phyloP scores from a whole-genome alignment of 2,888 invertebrate species.

The Hypomecis punctinalis region DNA sequence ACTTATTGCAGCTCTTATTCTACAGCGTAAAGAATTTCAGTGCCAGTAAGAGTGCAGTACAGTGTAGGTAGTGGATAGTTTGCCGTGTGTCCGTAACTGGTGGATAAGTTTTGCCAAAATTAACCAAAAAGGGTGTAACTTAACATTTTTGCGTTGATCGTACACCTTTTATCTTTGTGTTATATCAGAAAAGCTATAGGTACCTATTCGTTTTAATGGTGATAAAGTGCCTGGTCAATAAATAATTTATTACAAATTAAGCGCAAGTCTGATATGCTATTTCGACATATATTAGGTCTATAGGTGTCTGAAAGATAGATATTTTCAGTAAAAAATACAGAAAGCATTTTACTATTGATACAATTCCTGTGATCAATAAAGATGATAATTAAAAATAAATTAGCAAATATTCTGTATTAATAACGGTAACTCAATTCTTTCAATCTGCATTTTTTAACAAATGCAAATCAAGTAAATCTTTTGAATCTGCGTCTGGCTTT shows the following conservation, averaged over 20 bases:
- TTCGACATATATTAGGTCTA: no score
- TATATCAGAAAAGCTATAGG: background rate
- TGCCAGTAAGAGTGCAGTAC: constrained; percentile 47
- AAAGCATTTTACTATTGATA: no score
- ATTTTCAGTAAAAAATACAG: no score
- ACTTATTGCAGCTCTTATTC: background rate
- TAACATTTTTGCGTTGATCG: constrained; percentile 8
- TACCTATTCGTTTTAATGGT: background rate
- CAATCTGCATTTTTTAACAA: background rate
- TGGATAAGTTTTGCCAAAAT: constrained; percentile 47
- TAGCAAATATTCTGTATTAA: background rate
- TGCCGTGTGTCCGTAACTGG: constrained; percentile 50
- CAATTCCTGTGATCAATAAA: background rate
- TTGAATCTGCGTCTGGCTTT: background rate
- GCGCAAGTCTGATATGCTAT: no score
- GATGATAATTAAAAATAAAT: background rate
- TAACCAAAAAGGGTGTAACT: constrained; percentile 42
- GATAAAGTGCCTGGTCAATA: no score
- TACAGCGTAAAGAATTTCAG: background rate
- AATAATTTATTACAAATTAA: no score
- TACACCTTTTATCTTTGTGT: constrained; percentile 9
- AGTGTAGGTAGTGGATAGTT: constrained; percentile 44
- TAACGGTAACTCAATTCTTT: background rate
- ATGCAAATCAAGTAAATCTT: background rate
- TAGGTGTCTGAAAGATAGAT: no score